These are phyloP conservation scores for Pseudomyrmex gracilis DNA, from an alignment of 1,140 invertebrate species.

Conservation along the genomic window DNA sequence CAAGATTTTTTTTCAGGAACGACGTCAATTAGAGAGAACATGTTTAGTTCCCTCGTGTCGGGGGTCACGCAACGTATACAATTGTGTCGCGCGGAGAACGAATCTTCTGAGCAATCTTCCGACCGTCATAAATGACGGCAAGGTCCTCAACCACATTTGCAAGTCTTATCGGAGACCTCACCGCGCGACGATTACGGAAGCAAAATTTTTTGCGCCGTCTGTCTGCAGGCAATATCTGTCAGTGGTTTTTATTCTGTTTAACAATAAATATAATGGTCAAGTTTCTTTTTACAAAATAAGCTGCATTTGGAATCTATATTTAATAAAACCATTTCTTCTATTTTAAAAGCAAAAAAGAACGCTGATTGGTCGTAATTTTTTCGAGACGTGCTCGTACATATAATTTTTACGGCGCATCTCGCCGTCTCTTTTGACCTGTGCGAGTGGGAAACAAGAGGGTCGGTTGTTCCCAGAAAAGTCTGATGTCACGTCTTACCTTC, in stretches of 20 bases:
- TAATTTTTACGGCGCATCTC: conserved; percentile 31
- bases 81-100: conserved; percentile 9
- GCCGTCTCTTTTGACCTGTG: conserved; percentile 8
- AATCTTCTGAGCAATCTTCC: conserved; percentile 18
- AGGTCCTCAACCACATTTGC: conserved; percentile 24
- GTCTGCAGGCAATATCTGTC: neutral
- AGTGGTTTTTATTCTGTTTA: no score
- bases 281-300: neutral
- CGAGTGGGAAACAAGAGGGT: conserved; percentile 45
- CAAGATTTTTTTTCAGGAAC: conserved; percentile 11
- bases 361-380: conserved; percentile 11
- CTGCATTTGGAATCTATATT: no score
- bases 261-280: no score
- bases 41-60: conserved; percentile 22
- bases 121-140: neutral
- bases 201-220: conserved; percentile 7
- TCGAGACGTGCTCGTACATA: conserved; percentile 5
- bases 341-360: neutral
- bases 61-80: neutral
- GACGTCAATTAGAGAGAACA: conserved; percentile 18
- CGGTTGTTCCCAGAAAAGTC: conserved; percentile 53
- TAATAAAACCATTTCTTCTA: neutral
- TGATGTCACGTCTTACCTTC: conserved; percentile 67
- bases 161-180: conserved; percentile 19
- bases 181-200: conserved; percentile 18